Conservation (phyloP, 2,113 vertebrate species). For the Peromyscus leucopus region DNA sequence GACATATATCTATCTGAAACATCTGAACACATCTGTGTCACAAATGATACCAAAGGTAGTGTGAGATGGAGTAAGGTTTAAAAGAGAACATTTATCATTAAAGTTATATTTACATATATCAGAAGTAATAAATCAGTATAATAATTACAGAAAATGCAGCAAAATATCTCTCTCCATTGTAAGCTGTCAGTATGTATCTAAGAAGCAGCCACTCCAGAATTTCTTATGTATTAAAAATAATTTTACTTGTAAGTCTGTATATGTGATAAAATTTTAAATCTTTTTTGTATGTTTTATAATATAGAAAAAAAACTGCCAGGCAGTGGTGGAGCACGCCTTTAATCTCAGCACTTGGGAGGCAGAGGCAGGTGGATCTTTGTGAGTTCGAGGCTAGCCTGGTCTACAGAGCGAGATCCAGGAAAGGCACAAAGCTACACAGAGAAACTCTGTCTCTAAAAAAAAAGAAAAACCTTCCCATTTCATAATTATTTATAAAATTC, state of each 20-base stretch:
- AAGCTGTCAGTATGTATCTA: neutral
- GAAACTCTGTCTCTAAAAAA: too few relatives aligned
- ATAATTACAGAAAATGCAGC: neutral
- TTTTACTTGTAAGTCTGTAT: neutral
- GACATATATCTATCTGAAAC: neutral
- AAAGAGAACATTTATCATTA: neutral
- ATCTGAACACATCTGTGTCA: neutral
- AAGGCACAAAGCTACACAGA: too few relatives aligned
- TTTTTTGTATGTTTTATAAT: neutral
- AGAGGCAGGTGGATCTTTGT: too few relatives aligned
- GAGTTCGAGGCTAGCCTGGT: too few relatives aligned
- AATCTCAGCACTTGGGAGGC: too few relatives aligned
- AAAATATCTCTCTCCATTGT: neutral
- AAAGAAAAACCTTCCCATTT: neutral
- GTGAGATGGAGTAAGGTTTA: neutral
- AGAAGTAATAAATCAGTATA: neutral
- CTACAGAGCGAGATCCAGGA: too few relatives aligned
- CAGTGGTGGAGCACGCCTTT: too few relatives aligned
- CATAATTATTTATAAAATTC: constrained; percentile 28
- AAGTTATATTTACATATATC: neutral
- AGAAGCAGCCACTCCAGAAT: neutral
- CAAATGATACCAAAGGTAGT: neutral
- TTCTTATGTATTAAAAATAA: neutral
- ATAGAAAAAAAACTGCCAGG: neutral
- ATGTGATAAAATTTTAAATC: neutral